phyloP scores from a whole-genome alignment of 1,140 invertebrate species.

The Microplitis mediator region DNA sequence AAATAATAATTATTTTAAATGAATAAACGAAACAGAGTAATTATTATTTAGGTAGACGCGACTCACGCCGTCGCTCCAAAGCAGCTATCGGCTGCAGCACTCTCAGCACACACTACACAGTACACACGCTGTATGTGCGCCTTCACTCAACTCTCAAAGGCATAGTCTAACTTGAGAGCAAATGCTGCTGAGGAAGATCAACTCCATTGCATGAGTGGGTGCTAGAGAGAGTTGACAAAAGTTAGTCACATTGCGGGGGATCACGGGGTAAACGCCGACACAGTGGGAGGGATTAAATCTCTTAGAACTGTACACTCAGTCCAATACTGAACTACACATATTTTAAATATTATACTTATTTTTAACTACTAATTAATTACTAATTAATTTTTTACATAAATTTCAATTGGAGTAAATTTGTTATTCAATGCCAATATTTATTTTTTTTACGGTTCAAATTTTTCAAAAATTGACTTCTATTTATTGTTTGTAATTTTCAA shows the following conservation, averaged over 20 bases:
- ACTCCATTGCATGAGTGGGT: neutral
- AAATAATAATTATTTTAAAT: neutral
- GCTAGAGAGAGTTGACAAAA: neutral
- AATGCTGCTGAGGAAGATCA: neutral
- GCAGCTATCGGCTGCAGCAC: conserved; percentile 34
- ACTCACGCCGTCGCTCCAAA: conserved; percentile 22
- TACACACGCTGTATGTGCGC: conserved; percentile 22
- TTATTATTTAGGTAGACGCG: neutral
- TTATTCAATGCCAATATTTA: neutral
- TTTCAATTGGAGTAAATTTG: neutral
- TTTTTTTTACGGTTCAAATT: neutral
- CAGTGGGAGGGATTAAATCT: conserved; percentile 39
- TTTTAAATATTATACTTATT: no score
- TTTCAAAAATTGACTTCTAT: no score
- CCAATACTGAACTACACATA: no score
- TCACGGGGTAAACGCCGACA: neutral
- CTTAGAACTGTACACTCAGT: conserved; percentile 20
- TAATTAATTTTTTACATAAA: neutral
- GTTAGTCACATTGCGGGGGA: neutral
- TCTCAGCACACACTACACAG: conserved; percentile 29
- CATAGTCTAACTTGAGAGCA: neutral
- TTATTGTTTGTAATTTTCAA: no score
- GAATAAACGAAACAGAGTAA: neutral
- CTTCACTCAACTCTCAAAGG: neutral
- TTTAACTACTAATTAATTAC: no score